phyloP scores from a whole-genome alignment of 2,888 invertebrate genomes.

The Chorisops tibialis region DNA sequence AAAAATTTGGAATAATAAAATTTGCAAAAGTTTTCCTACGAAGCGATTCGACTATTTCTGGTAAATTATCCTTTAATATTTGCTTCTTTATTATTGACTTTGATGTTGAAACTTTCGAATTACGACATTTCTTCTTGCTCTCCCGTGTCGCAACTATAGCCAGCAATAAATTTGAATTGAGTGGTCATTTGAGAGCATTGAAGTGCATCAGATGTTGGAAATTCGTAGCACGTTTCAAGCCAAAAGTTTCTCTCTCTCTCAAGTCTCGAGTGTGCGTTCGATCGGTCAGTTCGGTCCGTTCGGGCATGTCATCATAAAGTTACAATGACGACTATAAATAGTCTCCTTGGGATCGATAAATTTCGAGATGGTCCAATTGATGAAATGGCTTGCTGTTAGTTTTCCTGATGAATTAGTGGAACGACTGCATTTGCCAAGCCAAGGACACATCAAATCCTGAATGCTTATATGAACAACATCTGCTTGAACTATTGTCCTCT shows the following conservation, averaged over 20 bases:
- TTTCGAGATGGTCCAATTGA: slow-evolving; percentile 21
- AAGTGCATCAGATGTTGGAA: background rate
- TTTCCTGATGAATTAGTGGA: background rate
- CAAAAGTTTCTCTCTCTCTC: background rate
- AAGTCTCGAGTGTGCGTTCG: background rate
- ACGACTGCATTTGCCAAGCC: no score
- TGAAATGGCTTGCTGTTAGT: slow-evolving; percentile 7
- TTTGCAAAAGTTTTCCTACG: no score
- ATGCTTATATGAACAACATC: no score
- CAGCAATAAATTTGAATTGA: slow-evolving; percentile 12
- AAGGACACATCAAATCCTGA: no score
- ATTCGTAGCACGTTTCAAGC: slow-evolving; percentile 14
- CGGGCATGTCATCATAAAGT: slow-evolving; percentile 30
- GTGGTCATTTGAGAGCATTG: slow-evolving; percentile 9
- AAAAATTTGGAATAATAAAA: no score
- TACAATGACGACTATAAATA: slow-evolving; percentile 31
- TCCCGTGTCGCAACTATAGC: background rate
- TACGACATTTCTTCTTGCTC: no score
- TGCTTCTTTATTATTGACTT: no score
- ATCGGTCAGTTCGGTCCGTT: slow-evolving; percentile 14
- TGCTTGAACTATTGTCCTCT: no score
- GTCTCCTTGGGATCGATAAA: slow-evolving; percentile 25
- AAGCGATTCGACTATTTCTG: no score
- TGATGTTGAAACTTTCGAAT: no score
- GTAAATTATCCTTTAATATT: no score